Conservation (phyloP, 1,140 invertebrate genomes). For the Theocolax elegans region DNA sequence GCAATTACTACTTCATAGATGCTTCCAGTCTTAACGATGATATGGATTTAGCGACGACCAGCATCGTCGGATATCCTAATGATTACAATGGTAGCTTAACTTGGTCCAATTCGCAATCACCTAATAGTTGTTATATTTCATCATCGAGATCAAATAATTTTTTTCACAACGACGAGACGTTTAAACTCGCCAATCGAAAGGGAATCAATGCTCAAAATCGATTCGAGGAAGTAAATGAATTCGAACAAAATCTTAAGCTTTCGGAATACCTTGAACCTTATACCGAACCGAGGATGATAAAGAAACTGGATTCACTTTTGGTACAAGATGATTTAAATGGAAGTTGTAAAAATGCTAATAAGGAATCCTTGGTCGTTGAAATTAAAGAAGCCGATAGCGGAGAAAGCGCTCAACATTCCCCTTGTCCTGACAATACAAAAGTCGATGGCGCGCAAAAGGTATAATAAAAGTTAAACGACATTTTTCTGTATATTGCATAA, state of each 20-base stretch:
- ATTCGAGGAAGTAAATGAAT: slow-evolving; percentile 52
- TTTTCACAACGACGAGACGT: slow-evolving; percentile 14
- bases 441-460: slow-evolving; percentile 16
- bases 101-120: slow-evolving; percentile 4
- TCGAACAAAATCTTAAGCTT: slow-evolving; percentile 54
- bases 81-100: slow-evolving; percentile 2
- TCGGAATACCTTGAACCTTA: slow-evolving; percentile 55
- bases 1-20: slow-evolving; percentile 77
- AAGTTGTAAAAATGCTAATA: slow-evolving; percentile 49
- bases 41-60: slow-evolving; percentile 45
- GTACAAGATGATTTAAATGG: background rate
- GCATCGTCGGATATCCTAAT: background rate
- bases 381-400: slow-evolving; percentile 65
- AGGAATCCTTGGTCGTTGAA: slow-evolving; percentile 61
- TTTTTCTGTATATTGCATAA: background rate
- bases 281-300: slow-evolving; percentile 52
- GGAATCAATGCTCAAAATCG: slow-evolving; percentile 43
- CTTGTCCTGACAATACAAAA: slow-evolving; percentile 60
- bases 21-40: slow-evolving; percentile 79
- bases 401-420: slow-evolving; percentile 62
- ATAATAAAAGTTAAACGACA: background rate
- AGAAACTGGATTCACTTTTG: slow-evolving; percentile 45
- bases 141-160: slow-evolving; percentile 7
- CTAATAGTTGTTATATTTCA: slow-evolving; percentile 4
- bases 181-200: slow-evolving; percentile 26